A percentile compares a stretch with the other conserved stretches of the same genome.
These are phyloP conservation scores for Lysandra bellargus DNA, from an alignment of 2,888 invertebrate genomes.

Conservation along the genomic window DNA sequence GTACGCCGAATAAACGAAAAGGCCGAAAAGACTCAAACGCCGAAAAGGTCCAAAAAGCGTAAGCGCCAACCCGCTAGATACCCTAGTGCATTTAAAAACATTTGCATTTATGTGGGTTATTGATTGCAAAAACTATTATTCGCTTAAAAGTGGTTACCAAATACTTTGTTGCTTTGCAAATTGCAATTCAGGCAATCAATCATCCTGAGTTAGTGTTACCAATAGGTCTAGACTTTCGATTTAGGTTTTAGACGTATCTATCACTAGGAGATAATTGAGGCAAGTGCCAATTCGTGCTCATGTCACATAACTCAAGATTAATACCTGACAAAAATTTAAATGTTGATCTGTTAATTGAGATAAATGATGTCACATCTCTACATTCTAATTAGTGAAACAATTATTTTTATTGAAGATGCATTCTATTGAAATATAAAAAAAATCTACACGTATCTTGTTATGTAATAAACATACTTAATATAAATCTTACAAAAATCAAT, in stretches of 20 bases:
- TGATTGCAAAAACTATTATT: background rate
- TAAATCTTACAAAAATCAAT: too few relatives aligned
- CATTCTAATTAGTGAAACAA: background rate
- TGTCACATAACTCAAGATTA: slow-evolving; percentile 13
- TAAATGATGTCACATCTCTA: background rate
- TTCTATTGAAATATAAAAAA: background rate
- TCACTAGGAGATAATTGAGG: background rate
- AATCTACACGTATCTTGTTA: background rate
- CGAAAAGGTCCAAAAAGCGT: slow-evolving; percentile 34
- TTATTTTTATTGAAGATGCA: background rate
- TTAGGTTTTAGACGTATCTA: background rate
- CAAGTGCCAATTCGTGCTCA: slow-evolving; percentile 11
- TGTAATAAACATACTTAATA: too few relatives aligned
- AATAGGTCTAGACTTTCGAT: background rate
- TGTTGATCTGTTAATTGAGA: slow-evolving; percentile 12
- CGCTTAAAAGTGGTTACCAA: background rate
- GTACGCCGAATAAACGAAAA: slow-evolving; percentile 75
- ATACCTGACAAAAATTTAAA: background rate
- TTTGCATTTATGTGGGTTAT: background rate
- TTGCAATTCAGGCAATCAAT: background rate
- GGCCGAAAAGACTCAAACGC: slow-evolving; percentile 40
- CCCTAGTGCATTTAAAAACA: slow-evolving; percentile 20
- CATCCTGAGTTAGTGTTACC: background rate
- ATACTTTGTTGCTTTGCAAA: background rate
- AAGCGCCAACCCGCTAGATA: slow-evolving; percentile 38